phyloP scores from a whole-genome alignment of 2,113 vertebrate species.

The Cebidichthys violaceus region DNA sequence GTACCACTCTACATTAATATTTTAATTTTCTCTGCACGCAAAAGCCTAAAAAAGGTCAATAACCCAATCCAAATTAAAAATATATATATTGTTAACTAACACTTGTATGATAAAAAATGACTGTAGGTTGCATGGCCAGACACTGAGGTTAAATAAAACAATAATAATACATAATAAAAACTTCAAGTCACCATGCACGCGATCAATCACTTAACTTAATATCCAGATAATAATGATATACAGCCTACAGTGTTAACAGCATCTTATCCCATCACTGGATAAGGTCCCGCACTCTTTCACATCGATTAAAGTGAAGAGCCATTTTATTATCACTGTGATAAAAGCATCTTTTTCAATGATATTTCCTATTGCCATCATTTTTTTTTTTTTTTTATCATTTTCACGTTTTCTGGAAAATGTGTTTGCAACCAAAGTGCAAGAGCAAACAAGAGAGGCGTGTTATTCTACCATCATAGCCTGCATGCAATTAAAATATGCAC shows the following conservation, averaged over 20 bases:
- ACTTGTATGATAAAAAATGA: too few relatives aligned
- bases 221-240: neutral
- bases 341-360: neutral
- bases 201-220: neutral
- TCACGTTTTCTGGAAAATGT: neutral
- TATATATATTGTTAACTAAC: too few relatives aligned
- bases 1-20: conserved; percentile 47
- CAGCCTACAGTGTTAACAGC: neutral
- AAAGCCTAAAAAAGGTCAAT: neutral
- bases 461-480: neutral
- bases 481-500: neutral
- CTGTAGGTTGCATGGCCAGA: neutral
- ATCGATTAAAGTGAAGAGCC: neutral
- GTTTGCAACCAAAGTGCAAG: neutral
- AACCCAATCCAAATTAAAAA: neutral
- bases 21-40: conserved; percentile 41
- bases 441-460: neutral
- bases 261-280: neutral
- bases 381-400: neutral
- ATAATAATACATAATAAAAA: neutral
- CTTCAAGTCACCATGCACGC: neutral
- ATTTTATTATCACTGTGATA: neutral
- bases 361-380: neutral
- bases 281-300: neutral
- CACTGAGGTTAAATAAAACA: neutral